Evolutionary conservation across 2,797 vertebrate genomes (phyloP), one percentile per base, ranked within the genome.

Genomic region (Adrianichthys oophorus): DNA sequence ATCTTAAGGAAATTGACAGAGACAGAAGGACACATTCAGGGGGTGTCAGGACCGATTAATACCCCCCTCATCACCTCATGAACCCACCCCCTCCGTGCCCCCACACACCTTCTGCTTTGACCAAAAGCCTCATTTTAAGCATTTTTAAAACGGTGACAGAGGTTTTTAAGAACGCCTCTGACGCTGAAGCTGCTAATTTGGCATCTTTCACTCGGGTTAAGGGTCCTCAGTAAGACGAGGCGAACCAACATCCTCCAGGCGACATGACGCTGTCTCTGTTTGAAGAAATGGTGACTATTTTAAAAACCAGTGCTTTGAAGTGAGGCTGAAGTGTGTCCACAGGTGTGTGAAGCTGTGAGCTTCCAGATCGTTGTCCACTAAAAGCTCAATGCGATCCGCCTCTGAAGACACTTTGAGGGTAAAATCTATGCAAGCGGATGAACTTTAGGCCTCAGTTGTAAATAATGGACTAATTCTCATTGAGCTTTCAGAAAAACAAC

Each of bases 11-110:
- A 79, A 82, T 68, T 23, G 40, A 64, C 56, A 52, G 75, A 70
- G 68, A 81, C 77, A 77, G 78, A 78, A 45, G 75, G 80, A 65
- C 63, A 67, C 66, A 70, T 70, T 47, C 32, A 44, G 62, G 67
- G 40, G 64, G 67, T 76, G 80, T 64, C 68, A 1, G 16, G n/a
- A 23, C 61, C 48, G 73, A 84, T 87, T 74, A 80, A 43, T 63
- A 77, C 62, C 69, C 55, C 60, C 63, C 58, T 72, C 70, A 62
- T 75, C 71, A 69, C 66, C 68, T 32, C 10, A 1, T 51, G 56
- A 59, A 23, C 52, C 13, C n/a, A 55, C 54, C 50, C 2, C 29
- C 32, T 40, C 21, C 26, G 49, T 21, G 15, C 24, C 48, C 4
- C 62, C 41, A 61, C 66, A 66, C 41, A 4, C 52, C 42, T 44